phyloP scores from a whole-genome alignment of 2,797 vertebrate genomes.

The Erethizon dorsatum region DNA sequence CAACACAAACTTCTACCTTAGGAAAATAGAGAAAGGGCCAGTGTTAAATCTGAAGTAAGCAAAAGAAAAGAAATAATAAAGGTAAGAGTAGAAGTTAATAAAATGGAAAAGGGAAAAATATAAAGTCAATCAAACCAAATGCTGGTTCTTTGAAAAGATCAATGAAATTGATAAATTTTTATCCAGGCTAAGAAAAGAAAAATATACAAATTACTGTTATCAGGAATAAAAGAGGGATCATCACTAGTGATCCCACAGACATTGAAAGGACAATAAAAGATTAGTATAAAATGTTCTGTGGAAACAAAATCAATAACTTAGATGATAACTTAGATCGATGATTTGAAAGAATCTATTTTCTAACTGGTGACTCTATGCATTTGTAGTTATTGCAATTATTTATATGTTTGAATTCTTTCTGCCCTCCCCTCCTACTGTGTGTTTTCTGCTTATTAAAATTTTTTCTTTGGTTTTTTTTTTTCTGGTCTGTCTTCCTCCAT shows the following conservation, averaged over 20 bases:
- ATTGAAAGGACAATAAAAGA: not conserved
- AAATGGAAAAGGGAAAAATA: not conserved
- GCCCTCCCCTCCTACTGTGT: not conserved
- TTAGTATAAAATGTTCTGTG: not conserved
- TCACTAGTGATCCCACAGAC: not conserved
- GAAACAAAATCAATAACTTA: not conserved
- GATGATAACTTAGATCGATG: not conserved
- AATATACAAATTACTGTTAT: not conserved
- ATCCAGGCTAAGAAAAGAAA: not conserved
- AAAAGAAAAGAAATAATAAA: not conserved
- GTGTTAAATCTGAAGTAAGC: not conserved
- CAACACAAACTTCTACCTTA: not conserved
- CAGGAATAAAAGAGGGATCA: not conserved
- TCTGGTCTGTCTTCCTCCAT: not conserved
- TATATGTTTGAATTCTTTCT: constrained; percentile 25
- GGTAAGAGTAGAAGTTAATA: not conserved
- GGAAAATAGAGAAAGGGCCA: not conserved
- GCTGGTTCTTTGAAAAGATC: not conserved
- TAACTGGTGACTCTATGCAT: not conserved
- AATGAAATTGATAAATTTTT: constrained; percentile 5
- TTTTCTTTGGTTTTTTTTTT: not conserved
- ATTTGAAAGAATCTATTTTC: not conserved
- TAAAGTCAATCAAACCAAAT: not conserved
- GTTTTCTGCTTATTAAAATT: not conserved
- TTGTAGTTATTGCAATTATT: not conserved